Evolutionary conservation across 2,888 invertebrate species (phyloP), one percentile per base, ranked within the genome.

Genomic region (Gnatocerus cornutus): DNA sequence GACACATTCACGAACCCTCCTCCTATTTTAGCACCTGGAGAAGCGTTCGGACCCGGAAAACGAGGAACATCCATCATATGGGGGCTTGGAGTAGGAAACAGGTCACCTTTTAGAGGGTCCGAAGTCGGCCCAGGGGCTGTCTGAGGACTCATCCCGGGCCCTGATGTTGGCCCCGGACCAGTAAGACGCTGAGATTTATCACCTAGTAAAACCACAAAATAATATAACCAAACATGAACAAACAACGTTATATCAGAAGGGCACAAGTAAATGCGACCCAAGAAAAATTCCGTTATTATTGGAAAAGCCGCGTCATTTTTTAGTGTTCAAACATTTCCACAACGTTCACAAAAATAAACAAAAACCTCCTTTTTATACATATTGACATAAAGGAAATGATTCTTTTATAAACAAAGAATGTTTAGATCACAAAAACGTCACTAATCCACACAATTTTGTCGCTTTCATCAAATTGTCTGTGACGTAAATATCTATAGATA

Each of bases 51-150:
- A 52, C 84, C 84, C 30, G 83, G 77, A 83, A 88, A 89, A 33
- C 89, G 87, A 55, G 88, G 88, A 39, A 84, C 84, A 69, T 85
- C 85, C 81, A 84, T 84, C 82, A 84, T 85, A 71, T 84, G 84
- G 12, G 84, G 84, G 74, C 82, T 83, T 10, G 82, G 82, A 33
- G 83, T 84, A 37, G 83, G 84, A 75, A 84, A 85, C 67, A 84
- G 75, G 72, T 83, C 85, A 68, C 80, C 83, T 75, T 83, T 84
- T 67, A 80, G 75, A 61, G 82, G 84, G 74, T 84, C 85, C 27
- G 83, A 82, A 29, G 79, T 80, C 46, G 85, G 84, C 13, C 84
- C 84, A 50, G 83, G 82, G 13, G 82, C 82, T 27, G 84, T 83
- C 76, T 84, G 84, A 7, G 84, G 85, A 69, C 84, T 84, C 73